A percentile compares a stretch with the other conserved stretches of the same genome.
These are phyloP conservation scores for Tonatia bakeri DNA, from an alignment of 2,113 vertebrate genomes.

Conservation along the genomic window DNA sequence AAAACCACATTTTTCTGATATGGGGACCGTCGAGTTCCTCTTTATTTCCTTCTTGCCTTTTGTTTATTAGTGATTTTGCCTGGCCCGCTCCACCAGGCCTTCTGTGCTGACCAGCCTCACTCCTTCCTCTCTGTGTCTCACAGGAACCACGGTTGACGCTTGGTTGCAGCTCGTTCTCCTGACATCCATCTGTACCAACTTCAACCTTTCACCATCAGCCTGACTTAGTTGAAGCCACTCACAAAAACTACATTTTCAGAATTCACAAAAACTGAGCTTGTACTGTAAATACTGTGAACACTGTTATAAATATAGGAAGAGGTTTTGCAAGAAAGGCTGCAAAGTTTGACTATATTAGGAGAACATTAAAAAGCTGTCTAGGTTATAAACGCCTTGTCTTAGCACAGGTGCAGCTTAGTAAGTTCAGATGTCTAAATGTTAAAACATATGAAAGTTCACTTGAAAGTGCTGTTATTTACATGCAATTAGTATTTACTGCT, in stretches of 20 bases:
- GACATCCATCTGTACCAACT: neutral
- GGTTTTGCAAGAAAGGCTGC: neutral
- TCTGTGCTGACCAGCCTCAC: accelerated
- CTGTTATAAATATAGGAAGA: neutral
- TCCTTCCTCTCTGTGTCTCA: neutral
- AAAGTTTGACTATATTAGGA: neutral
- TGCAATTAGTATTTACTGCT: neutral
- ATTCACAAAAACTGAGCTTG: neutral
- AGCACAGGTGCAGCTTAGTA: neutral
- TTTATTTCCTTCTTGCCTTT: neutral
- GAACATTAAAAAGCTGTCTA: neutral
- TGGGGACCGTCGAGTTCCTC: accelerated
- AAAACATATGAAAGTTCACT: neutral
- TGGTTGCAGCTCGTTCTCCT: accelerated
- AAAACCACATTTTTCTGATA: neutral
- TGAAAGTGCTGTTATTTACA: neutral
- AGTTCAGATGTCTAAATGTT: neutral
- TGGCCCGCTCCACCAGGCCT: neutral
- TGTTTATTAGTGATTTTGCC: neutral
- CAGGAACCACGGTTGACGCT: neutral
- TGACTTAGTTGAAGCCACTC: neutral
- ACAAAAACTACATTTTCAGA: neutral
- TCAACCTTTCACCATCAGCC: neutral
- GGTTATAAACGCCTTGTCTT: neutral
- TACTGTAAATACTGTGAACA: neutral